phyloP scores from a whole-genome alignment of 2,888 invertebrate species.

The Campoplex capitator region DNA sequence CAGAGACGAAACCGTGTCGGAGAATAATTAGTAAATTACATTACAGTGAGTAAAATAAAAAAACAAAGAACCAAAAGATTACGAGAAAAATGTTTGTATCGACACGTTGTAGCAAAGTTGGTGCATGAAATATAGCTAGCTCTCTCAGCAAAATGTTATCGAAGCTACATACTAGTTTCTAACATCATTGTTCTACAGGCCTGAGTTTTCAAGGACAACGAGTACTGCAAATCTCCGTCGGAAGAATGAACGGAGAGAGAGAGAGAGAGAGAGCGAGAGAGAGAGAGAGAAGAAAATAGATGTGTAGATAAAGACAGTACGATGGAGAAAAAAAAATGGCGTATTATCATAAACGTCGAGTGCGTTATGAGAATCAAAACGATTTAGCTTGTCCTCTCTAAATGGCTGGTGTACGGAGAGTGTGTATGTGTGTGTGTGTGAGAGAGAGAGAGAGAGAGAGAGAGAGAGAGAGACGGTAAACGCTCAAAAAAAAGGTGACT shows the following conservation, averaged over 20 bases:
- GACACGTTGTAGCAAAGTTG: constrained; percentile 38
- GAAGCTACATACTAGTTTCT: constrained; percentile 67
- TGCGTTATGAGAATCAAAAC: constrained; percentile 53
- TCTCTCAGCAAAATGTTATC: constrained; percentile 62
- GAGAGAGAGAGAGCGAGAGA: constrained; percentile 22
- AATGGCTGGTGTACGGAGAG: constrained; percentile 55
- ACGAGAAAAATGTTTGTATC: constrained; percentile 48
- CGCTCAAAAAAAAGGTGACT: constrained; percentile 65
- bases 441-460: neutral
- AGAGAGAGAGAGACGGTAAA: constrained; percentile 61
- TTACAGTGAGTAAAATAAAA: neutral
- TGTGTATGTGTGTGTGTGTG: no score
- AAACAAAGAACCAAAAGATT: constrained; percentile 31
- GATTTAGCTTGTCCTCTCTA: constrained; percentile 62
- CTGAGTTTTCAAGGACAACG: constrained; percentile 71
- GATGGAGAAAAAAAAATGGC: constrained; percentile 12
- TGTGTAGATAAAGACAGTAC: constrained; percentile 5
- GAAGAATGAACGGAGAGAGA: constrained; percentile 48
- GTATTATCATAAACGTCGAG: constrained; percentile 62
- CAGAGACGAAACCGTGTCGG: neutral
- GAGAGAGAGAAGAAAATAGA: constrained; percentile 14
- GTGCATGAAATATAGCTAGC: constrained; percentile 29
- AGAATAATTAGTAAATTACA: constrained; percentile 10
- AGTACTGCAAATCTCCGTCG: constrained; percentile 69
- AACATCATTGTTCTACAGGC: constrained; percentile 70